Percentiles rank a stretch among this genome's conserved stretches.
Conservation (phyloP, 2,888 invertebrate genomes). For the Hydropsyche betteni region DNA sequence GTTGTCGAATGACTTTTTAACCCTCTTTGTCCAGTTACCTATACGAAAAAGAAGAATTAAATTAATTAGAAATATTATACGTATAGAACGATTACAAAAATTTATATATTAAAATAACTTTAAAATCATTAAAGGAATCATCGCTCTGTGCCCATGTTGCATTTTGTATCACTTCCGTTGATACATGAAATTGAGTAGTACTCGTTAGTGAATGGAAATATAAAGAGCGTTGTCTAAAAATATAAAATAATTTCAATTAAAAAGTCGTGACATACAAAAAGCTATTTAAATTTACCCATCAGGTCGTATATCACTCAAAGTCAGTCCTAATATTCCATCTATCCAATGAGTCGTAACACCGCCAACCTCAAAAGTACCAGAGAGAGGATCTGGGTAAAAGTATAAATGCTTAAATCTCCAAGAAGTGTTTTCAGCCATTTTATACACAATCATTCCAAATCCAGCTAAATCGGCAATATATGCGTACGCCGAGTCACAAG, state of each 20-base stretch:
- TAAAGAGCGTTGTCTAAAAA: conserved; percentile 69
- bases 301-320: conserved; percentile 69
- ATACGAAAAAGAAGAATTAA: conserved; percentile 52
- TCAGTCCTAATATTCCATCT: conserved; percentile 81
- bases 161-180: conserved; percentile 77
- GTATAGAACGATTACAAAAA: conserved; percentile 1
- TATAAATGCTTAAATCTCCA: conserved; percentile 83
- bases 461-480: conserved; percentile 81
- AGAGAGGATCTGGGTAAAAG: conserved; percentile 83
- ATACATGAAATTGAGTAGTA: conserved; percentile 81
- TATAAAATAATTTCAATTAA: neutral
- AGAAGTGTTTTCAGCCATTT: conserved; percentile 74
- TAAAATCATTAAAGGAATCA: conserved; percentile 75
- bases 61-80: conserved; percentile 39
- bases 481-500: conserved; percentile 78
- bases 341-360: conserved; percentile 88
- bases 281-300: conserved; percentile 60
- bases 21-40: conserved; percentile 76
- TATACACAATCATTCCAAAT: conserved; percentile 81
- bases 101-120: conserved; percentile 60
- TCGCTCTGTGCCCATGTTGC: conserved; percentile 72
- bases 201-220: conserved; percentile 87
- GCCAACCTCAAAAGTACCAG: conserved; percentile 78
- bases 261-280: neutral
- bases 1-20: conserved; percentile 77